Evolutionary conservation across 2,113 vertebrate genomes (phyloP).

Genomic region (Colistium nudipinnis): DNA sequence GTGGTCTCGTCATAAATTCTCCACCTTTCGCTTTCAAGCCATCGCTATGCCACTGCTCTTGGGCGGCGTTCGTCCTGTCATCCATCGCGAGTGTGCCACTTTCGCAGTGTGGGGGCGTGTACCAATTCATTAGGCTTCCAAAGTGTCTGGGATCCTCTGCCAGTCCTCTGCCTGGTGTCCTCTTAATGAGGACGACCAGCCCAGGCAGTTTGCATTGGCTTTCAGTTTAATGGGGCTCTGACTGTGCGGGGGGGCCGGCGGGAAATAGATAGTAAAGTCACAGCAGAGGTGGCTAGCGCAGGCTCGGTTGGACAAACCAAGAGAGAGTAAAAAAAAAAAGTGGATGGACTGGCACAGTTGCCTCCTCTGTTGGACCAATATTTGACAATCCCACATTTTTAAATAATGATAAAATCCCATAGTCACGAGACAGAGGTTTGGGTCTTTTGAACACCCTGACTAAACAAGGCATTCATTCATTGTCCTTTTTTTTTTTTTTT

Average conservation of each 20-base stretch:
- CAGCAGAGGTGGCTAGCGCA: conserved; percentile 28
- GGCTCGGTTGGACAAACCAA: conserved; percentile 11
- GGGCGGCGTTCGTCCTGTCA: conserved; percentile 26
- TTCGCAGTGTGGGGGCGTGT: conserved; percentile 56
- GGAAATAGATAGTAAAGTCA: conserved; percentile 57
- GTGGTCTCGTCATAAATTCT: conserved; percentile 5
- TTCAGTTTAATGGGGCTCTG: conserved; percentile 64
- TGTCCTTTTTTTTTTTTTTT: background rate
- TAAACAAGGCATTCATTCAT: background rate
- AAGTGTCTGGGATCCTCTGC: conserved; percentile 57
- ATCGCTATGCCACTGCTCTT: conserved; percentile 3
- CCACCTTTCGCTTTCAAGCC: conserved; percentile 7
- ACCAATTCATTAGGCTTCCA: conserved; percentile 65
- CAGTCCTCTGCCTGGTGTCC: conserved; percentile 65
- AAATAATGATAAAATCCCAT: background rate
- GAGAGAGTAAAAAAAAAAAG: conserved; percentile 11
- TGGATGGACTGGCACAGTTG: background rate
- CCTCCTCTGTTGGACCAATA: background rate
- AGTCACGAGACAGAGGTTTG: background rate
- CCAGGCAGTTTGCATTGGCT: conserved; percentile 68
- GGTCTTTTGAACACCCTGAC: background rate
- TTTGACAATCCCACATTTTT: background rate
- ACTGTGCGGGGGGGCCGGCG: conserved; percentile 30
- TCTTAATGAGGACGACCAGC: conserved; percentile 72
- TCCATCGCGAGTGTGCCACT: conserved; percentile 15